Conservation (phyloP, 2,888 invertebrate genomes). For the Napeogenes inachia region DNA sequence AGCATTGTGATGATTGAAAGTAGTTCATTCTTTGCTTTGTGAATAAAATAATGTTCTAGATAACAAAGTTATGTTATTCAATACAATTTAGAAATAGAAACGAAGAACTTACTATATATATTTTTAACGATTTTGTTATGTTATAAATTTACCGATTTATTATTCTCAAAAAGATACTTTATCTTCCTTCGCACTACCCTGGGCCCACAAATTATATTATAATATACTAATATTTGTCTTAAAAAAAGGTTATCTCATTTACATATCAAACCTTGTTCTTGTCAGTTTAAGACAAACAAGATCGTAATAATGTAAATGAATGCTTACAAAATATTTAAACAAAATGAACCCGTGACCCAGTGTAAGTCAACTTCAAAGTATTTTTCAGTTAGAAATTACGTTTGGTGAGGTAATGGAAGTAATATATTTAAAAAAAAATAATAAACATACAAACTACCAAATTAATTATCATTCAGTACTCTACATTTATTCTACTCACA, state of each 20-base stretch:
- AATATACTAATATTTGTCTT: no score
- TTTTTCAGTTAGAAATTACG: background rate
- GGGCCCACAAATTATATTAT: no score
- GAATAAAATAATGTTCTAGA: background rate
- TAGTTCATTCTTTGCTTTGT: background rate
- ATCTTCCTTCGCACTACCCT: no score
- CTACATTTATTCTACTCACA: no score
- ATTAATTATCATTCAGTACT: no score
- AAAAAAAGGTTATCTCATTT: no score
- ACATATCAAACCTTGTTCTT: background rate
- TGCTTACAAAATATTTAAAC: constrained; percentile 4
- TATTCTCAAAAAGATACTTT: no score
- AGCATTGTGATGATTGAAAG: background rate
- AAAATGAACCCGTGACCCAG: constrained; percentile 29
- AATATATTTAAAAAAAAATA: background rate
- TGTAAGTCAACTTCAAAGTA: background rate
- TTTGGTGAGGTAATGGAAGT: background rate
- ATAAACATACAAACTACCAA: background rate
- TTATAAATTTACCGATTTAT: no score
- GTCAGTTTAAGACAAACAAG: background rate
- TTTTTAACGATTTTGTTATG: no score
- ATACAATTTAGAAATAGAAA: no score
- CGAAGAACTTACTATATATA: no score
- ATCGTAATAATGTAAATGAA: constrained; percentile 6
- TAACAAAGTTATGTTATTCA: no score